phyloP scores from a whole-genome alignment of 2,888 invertebrate species.

The Seladonia tumulorum region DNA sequence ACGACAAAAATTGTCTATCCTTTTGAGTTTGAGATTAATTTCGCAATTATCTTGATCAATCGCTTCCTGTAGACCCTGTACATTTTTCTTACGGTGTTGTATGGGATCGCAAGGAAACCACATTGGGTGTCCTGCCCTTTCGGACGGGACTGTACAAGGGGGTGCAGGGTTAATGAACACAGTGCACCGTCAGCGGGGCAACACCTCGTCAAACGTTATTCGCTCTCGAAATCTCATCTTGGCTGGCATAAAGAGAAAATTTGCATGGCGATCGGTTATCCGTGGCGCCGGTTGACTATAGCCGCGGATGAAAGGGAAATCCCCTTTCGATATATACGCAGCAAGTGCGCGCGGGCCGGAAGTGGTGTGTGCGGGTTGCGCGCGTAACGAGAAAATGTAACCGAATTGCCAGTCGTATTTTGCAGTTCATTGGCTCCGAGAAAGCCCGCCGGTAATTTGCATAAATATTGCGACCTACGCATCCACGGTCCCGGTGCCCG shows the following conservation, averaged over 20 bases:
- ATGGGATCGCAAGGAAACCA: background rate
- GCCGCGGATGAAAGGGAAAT: slow-evolving; percentile 43
- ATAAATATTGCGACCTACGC: slow-evolving; percentile 71
- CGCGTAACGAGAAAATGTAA: slow-evolving; percentile 70
- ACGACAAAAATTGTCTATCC: too few relatives aligned
- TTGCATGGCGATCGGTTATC: slow-evolving; percentile 32
- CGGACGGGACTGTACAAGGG: background rate
- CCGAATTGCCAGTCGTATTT: slow-evolving; percentile 74
- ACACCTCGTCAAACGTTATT: slow-evolving; percentile 22
- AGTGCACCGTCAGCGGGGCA: background rate
- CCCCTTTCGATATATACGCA: slow-evolving; percentile 37
- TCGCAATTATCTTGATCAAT: too few relatives aligned
- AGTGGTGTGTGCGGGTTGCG: slow-evolving; percentile 14
- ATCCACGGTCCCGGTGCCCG: slow-evolving; percentile 33
- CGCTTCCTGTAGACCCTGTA: background rate
- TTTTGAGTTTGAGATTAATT: too few relatives aligned
- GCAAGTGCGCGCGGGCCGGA: slow-evolving; percentile 22
- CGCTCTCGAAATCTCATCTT: slow-evolving; percentile 12
- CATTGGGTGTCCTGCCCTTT: background rate
- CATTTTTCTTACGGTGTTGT: background rate
- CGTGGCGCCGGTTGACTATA: background rate
- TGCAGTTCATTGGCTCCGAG: slow-evolving; percentile 70
- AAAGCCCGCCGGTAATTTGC: slow-evolving; percentile 75
- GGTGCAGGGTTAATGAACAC: background rate
- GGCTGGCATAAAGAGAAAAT: slow-evolving; percentile 13